Evolutionary conservation across 2,797 vertebrate genomes (phyloP).

Genomic region (Neosilurus mollespiculum): DNA sequence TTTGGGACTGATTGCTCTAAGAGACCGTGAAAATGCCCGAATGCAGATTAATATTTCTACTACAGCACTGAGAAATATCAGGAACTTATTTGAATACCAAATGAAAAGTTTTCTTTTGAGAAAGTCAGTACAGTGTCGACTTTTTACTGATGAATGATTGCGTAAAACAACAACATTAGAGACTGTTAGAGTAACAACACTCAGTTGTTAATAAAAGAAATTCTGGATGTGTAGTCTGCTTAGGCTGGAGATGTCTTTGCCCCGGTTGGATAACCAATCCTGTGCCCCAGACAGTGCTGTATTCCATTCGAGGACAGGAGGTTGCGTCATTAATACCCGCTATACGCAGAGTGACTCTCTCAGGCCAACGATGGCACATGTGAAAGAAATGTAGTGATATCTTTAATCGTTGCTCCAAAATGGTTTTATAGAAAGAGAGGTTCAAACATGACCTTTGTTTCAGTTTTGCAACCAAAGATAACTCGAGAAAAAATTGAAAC

Average conservation of each 20-base stretch:
- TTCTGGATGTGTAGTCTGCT: neutral
- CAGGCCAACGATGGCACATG: no score
- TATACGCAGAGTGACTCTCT: no score
- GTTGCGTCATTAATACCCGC: neutral
- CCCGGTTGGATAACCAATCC: neutral
- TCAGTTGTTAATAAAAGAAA: neutral
- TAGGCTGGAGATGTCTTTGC: neutral
- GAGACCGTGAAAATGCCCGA: no score
- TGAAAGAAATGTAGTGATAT: no score
- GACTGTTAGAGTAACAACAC: neutral
- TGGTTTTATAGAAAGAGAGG: no score
- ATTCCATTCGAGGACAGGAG: neutral
- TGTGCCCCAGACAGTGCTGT: neutral
- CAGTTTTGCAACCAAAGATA: no score
- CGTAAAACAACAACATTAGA: no score
- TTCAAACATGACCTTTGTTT: no score
- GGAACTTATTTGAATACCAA: neutral
- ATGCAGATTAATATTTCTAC: neutral
- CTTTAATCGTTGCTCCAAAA: no score
- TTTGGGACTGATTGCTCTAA: no score
- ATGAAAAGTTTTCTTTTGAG: neutral
- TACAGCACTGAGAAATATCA: neutral
- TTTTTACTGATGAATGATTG: neutral
- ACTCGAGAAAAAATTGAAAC: no score
- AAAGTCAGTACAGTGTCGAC: neutral